Conservation (phyloP, 2,888 invertebrate species). For the Agonopterix subpropinquella region DNA sequence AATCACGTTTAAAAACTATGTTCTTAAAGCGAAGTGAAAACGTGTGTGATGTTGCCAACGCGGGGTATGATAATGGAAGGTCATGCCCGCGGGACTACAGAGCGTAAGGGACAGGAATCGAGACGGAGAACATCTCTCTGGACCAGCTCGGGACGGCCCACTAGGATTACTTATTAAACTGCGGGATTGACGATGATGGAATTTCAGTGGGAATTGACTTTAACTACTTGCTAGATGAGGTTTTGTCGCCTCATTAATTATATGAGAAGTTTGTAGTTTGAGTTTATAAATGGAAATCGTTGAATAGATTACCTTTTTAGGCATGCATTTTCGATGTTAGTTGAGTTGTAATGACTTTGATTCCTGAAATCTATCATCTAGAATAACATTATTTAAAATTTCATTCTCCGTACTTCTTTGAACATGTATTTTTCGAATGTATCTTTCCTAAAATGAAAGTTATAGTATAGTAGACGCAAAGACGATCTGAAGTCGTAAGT, state of each 20-base stretch:
- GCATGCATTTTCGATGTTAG: too few relatives aligned
- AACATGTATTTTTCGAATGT: too few relatives aligned
- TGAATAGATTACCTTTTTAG: too few relatives aligned
- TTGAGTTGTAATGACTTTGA: too few relatives aligned
- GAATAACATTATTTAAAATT: too few relatives aligned
- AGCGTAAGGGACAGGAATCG: constrained; percentile 59
- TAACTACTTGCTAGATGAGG: constrained; percentile 61
- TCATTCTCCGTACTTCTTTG: too few relatives aligned
- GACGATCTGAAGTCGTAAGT: too few relatives aligned
- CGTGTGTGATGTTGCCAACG: constrained; percentile 28
- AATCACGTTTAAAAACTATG: constrained; percentile 10
- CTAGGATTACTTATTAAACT: constrained; percentile 65
- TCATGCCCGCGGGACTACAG: constrained; percentile 51
- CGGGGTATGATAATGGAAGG: constrained; percentile 45
- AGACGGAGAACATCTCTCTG: constrained; percentile 61
- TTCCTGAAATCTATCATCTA: too few relatives aligned
- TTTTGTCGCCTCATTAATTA: constrained; percentile 53
- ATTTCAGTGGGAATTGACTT: constrained; percentile 73
- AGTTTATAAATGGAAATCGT: too few relatives aligned
- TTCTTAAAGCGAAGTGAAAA: constrained; percentile 16
- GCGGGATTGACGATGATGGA: constrained; percentile 73
- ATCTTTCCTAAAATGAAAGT: too few relatives aligned
- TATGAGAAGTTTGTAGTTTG: constrained; percentile 17
- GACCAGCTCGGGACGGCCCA: constrained; percentile 65
- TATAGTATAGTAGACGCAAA: too few relatives aligned